Percentiles rank a stretch among this genome's conserved stretches.
These are phyloP conservation scores for Cyclargus thomasi DNA, from an alignment of 1,140 invertebrate species.

Conservation along the genomic window DNA sequence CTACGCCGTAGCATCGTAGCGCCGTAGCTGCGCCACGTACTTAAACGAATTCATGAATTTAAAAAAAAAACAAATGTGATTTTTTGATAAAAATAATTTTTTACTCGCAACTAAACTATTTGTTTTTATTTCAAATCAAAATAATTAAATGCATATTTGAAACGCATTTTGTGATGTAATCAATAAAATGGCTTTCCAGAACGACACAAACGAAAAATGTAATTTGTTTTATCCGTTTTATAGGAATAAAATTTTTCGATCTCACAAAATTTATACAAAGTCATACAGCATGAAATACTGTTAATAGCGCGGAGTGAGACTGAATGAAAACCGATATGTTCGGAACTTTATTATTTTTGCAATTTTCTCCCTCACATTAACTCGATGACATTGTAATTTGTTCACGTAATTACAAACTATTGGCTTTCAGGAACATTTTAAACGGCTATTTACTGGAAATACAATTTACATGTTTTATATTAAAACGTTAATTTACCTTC, in stretches of 20 bases:
- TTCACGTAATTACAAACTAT: conserved; percentile 38
- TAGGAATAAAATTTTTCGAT: not conserved
- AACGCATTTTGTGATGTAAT: no score
- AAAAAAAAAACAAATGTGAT: no score
- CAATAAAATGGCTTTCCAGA: not conserved
- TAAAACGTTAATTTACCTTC: not conserved
- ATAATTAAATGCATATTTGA: no score
- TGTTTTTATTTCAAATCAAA: no score
- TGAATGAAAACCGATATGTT: conserved; percentile 2
- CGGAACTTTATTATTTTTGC: not conserved
- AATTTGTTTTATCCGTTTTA: not conserved
- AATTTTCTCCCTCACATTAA: not conserved
- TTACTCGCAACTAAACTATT: no score
- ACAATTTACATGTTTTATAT: not conserved
- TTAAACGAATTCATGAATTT: no score
- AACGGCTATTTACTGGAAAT: not conserved
- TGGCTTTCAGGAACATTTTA: not conserved
- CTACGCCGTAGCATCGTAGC: no score
- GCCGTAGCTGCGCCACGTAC: no score
- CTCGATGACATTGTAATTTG: conserved; percentile 37
- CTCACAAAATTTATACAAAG: not conserved
- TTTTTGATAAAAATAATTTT: no score
- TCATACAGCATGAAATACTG: conserved; percentile 11
- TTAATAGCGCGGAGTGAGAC: not conserved
- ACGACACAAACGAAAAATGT: not conserved